Evolutionary conservation across 2,113 vertebrate species (phyloP).

Genomic region (Barbus barbus): DNA sequence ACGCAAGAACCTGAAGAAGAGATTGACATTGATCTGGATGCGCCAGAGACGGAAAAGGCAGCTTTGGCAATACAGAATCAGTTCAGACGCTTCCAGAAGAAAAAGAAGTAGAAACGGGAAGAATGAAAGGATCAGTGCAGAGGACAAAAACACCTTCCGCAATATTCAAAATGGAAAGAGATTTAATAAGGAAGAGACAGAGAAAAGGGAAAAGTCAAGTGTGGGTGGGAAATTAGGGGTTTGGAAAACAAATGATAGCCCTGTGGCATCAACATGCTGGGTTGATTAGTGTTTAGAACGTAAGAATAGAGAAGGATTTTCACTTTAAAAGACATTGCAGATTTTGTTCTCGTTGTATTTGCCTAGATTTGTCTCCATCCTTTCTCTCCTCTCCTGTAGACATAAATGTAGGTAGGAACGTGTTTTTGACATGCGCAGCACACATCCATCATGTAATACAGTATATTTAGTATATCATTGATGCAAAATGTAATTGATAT

Average conservation of each 20-base stretch:
- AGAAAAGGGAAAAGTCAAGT: constrained; percentile 15
- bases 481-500: constrained; percentile 16
- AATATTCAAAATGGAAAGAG: background rate
- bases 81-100: constrained; percentile 59
- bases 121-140: background rate
- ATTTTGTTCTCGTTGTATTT: constrained; percentile 22
- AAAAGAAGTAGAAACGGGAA: constrained; percentile 47
- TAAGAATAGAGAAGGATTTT: too few species aligned
- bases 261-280: constrained; percentile 34
- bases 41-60: constrained; percentile 55
- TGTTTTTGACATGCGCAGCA: background rate
- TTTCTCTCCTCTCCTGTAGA: constrained; percentile 8
- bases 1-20: constrained; percentile 50
- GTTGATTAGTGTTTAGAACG: constrained; percentile 42
- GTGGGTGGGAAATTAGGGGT: constrained; percentile 51
- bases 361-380: background rate
- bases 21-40: constrained; percentile 57
- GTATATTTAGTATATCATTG: background rate
- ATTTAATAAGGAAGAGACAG: constrained; percentile 18
- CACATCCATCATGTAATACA: background rate
- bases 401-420: constrained; percentile 1
- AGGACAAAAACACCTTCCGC: background rate
- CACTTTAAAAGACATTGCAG: constrained; percentile 17
- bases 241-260: constrained; percentile 51
- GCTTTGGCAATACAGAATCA: constrained; percentile 59